Base-by-base conservation (phyloP, 2,797 vertebrate genomes). In the Lutjanus argentimaculatus region DNA sequence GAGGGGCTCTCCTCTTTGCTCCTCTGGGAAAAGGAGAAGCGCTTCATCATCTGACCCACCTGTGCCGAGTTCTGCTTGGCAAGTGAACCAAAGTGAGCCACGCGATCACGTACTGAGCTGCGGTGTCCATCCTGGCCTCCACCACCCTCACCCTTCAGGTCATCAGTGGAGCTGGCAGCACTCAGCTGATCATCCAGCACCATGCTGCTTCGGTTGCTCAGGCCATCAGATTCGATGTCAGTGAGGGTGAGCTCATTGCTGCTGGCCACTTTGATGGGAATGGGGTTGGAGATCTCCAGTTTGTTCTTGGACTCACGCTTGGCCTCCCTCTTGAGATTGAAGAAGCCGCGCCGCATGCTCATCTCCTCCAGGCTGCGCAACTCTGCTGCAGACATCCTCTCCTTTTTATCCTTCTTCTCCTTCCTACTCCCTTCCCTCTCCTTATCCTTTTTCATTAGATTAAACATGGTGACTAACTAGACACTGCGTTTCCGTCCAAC, bases 251-350 rank as follows among this genome's bases (percentile, higher is more conserved):
- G 95, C 90, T 99, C 98, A 0, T 94, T 96, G 94, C 97, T 95
- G 1, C 97, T 98, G 85, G 97, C 98, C 89, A 99, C 98, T 92
- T 99, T 99, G 93, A 99, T 99, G 71, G 98, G 98, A 74, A 99
- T 99, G 64, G 98, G 98, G 92, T 97, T 97, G 78, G 98, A 99
- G 93, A 99, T 99, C 93, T 99, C 98, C 85, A 99, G 89, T 82
- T 97, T 98, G 43, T 92, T 95, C 92, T 95, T 98, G 58, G 97
- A 97, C 65, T 99, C 98, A 0, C 97, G 90, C 86, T 98, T 99
- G 75, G 97, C 96, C 79, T 97, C 96, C 30, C 98, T 96, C 94
- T 97, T 98, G 83, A 99, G 95, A 91, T 98, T 97, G 94, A 99
- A 99, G 93, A 99, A 99, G 63, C 98, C 98, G 0, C 98, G 95